phyloP scores from a whole-genome alignment of 2,888 invertebrate species.

The Rhogogaster chlorosoma region DNA sequence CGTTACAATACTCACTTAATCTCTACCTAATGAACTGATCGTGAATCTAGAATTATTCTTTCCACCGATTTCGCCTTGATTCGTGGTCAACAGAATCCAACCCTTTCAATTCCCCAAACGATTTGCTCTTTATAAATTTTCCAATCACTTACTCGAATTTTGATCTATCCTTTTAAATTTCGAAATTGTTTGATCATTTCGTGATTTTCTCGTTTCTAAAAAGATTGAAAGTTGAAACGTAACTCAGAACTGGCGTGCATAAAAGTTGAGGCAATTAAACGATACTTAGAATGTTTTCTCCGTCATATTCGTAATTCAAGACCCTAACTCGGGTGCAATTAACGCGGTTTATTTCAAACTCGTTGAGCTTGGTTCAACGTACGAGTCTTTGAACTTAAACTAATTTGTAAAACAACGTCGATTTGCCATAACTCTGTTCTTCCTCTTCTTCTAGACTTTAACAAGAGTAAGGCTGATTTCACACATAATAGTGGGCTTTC shows the following conservation, averaged over 20 bases:
- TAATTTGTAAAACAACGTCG: not conserved
- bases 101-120: not conserved
- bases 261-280: not conserved
- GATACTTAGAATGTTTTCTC: not conserved
- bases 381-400: not conserved
- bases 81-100: not conserved
- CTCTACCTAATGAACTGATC: not conserved
- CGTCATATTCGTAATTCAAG: not conserved
- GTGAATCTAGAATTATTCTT: not conserved
- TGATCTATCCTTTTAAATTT: not conserved
- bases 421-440: not conserved
- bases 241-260: not conserved
- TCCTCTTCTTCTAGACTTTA: slow-evolving; percentile 83
- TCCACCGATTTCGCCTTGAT: not conserved
- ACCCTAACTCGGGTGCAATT: not conserved
- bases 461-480: slow-evolving; percentile 93
- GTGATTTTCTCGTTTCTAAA: not conserved
- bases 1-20: slow-evolving; percentile 13
- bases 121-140: not conserved
- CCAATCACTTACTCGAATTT: not conserved
- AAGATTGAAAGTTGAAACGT: not conserved
- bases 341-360: not conserved
- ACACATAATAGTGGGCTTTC: slow-evolving; percentile 92
- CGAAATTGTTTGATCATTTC: not conserved
- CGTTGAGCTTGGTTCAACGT: not conserved